Base-by-base conservation (phyloP, 2,888 invertebrate genomes). In the Ectemnius lituratus region DNA sequence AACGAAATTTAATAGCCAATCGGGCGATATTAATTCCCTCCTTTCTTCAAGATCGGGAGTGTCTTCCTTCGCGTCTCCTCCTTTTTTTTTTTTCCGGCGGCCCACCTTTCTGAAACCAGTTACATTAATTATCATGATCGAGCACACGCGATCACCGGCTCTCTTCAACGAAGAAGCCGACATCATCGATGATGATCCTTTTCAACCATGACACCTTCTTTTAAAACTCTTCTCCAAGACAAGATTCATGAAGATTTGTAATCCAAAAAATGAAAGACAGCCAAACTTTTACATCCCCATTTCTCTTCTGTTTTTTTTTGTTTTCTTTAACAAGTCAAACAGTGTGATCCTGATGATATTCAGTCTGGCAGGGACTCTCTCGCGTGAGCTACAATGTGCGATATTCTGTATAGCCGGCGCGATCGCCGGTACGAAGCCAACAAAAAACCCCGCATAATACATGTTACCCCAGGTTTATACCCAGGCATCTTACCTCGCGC, bases 81-180 rank as follows among this genome's bases (percentile, higher is more conserved):
- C n/a, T 20, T 28, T 14, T 28, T 65, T 56, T 20, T 28, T 14
- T 28, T 65, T 56, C 45, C 46, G 14, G 49, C 27, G 47, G 37
- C 5, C 49, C 47, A 57, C 28, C 52, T 3, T 46, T 49, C 61
- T 11, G 46, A 20, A 16, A 6, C 60, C 62, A 60, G 68, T 71
- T 71, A 69, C 60, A 69, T 72, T 78, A 73, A 76, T 78, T 78
- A 73, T 66, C 70, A 70, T 76, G 56, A 59, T 59, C 67, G 65
- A 49, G 59, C 27, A 65, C 73, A 45, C 28, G 67, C 56, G 64
- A 74, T 63, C 20, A 23, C 8, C 11, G 14, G 16, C 56, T 13
- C 28, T 49, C 28, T 47, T 37, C 20, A 14, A 1, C 27, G 14
- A 57, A 27, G 47, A 47, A 27, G 62, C 14, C 23, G 14, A n/a